Base-by-base conservation (phyloP, 1,140 invertebrate species). In the Octopus sinensis region DNA sequence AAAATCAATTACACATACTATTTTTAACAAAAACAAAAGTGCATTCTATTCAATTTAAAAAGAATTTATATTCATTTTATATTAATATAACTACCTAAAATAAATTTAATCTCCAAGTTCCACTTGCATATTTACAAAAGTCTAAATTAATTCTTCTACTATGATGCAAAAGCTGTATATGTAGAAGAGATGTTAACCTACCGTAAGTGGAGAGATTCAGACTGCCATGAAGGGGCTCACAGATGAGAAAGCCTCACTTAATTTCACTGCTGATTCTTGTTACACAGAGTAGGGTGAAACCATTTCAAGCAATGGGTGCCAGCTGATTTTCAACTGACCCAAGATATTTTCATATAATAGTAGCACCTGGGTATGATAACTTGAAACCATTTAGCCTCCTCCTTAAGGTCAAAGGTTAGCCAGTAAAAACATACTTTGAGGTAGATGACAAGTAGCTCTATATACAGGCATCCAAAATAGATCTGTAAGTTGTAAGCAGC, bases 211-310 rank as follows among this genome's bases (percentile, higher is more conserved):
- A 73, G 13, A 23, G 30, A 73, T 23, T 73, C 68, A 73, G 68
- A 73, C 68, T 12, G 68, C 68, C 68, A 73, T 73, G 68, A 73
- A 73, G 30, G 30, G 68, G 5, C 17, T 13, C 68, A 6, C 5
- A 10, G 68, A 73, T 17, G 68, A 73, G 68, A 13, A 73, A 73
- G 68, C 68, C 68, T 73, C 68, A n/a, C 68, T 73, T 23, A 73
- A 5, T 73, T n/a, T 23, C 30, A 17, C 68, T 17, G 30, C 17
- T n/a, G 30, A 73, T 17, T 23, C 68, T 23, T n/a, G 17, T 23
- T 73, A 73, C 68, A 73, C 68, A 6, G 17, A 9, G 68, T 73
- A n/a, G 68, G 68, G 13, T 73, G 68, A 73, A 73, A 7, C 68
- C 68, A 73, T 73, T 73, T 13, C 68, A 73, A 6, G 17, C 17